Evolutionary conservation across 37 sponge, comb jelly and placozoan genomes (phyloP).

Genomic region (Chondrilla cf. caribensis): DNA sequence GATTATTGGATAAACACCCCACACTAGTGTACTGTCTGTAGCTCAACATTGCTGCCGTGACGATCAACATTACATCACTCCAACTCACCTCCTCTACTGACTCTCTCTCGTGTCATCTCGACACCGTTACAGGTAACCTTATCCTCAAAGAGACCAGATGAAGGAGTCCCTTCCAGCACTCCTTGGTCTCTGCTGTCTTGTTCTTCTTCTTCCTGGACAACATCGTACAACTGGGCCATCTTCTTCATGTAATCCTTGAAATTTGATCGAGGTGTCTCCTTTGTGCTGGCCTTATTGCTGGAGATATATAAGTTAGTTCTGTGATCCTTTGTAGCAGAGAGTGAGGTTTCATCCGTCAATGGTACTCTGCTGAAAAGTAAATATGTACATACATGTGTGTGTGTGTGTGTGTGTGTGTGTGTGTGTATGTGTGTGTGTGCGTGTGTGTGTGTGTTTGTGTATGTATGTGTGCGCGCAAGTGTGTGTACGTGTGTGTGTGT

Average conservation of each 20-base stretch:
- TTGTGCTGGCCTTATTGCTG: neutral
- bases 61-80: too few species aligned
- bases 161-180: neutral
- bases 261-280: neutral
- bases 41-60: too few species aligned
- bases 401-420: too few species aligned
- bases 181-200: neutral
- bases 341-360: too few species aligned
- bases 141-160: neutral
- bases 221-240: slow-evolving; percentile 52
- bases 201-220: slow-evolving; percentile 19
- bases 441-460: too few species aligned
- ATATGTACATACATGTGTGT: too few species aligned
- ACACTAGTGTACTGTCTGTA: too few species aligned
- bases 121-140: slow-evolving; percentile 62
- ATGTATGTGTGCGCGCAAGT: too few species aligned
- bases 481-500: too few species aligned
- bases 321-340: slow-evolving; percentile 4
- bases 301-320: neutral
- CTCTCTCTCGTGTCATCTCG: slow-evolving; percentile 55
- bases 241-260: slow-evolving; percentile 25
- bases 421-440: too few species aligned
- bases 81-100: neutral
- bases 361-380: too few species aligned
- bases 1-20: too few species aligned